These are phyloP conservation scores for Anagyrus pseudococci DNA, from an alignment of 2,888 invertebrate species.

Conservation along the genomic window DNA sequence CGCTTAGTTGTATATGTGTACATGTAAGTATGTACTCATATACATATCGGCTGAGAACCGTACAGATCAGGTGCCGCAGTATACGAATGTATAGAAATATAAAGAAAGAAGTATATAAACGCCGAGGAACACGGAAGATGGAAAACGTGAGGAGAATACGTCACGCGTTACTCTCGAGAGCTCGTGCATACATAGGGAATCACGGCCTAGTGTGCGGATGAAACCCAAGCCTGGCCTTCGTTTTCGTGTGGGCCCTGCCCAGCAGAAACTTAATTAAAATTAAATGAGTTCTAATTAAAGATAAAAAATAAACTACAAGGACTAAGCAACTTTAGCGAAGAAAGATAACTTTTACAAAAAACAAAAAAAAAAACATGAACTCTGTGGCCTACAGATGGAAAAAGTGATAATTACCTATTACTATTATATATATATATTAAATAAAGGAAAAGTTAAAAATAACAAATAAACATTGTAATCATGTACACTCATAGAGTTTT, in stretches of 20 bases:
- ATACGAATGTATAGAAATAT: constrained; percentile 21
- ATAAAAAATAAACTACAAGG: constrained; percentile 34
- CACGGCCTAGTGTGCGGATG: constrained; percentile 61
- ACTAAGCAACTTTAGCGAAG: constrained; percentile 49
- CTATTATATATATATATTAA: constrained; percentile 48
- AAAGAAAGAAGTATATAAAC: constrained; percentile 7
- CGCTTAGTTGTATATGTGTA: constrained; percentile 3
- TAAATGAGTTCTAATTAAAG: constrained; percentile 17
- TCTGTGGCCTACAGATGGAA: constrained; percentile 62
- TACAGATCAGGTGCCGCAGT: constrained; percentile 32
- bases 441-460: constrained; percentile 45
- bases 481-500: constrained; percentile 62
- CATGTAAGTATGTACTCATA: constrained; percentile 10
- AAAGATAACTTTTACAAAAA: constrained; percentile 52
- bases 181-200: constrained; percentile 30
- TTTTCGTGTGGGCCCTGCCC: constrained; percentile 53
- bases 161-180: constrained; percentile 22
- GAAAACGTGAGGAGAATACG: constrained; percentile 21
- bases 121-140: constrained; percentile 7
- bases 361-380: constrained; percentile 50
- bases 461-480: constrained; percentile 56
- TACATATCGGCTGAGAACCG: constrained; percentile 11
- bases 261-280: constrained; percentile 42
- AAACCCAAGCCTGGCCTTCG: constrained; percentile 60
- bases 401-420: constrained; percentile 60